Evolutionary conservation across 2,797 vertebrate genomes (phyloP).

Genomic region (Halcyon leucocephala): DNA sequence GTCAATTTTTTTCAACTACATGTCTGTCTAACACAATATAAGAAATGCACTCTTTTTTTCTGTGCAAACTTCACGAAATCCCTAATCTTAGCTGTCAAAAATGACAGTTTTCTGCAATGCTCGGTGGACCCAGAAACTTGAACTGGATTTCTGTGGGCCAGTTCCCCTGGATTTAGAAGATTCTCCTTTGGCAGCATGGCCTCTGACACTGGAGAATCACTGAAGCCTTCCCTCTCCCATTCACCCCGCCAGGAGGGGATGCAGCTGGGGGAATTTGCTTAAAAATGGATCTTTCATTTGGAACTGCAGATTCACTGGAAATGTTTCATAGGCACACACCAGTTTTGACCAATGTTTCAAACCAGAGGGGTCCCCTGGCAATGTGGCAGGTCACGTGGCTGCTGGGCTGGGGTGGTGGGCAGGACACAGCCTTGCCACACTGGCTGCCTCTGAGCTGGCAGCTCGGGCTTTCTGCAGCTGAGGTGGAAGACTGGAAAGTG

Average conservation of each 20-base stretch:
- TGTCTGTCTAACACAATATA: neutral
- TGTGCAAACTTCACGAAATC: neutral
- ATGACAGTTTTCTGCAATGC: neutral
- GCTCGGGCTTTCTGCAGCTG: neutral
- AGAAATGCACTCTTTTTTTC: neutral
- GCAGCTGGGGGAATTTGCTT: neutral
- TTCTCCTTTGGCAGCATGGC: neutral
- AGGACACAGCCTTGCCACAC: fast-evolving
- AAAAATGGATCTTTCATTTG: neutral
- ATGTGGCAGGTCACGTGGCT: neutral
- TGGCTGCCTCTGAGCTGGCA: neutral
- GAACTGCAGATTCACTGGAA: neutral
- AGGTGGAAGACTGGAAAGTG: neutral
- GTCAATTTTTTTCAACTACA: neutral
- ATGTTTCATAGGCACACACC: neutral
- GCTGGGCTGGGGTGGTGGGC: neutral
- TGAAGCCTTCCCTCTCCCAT: neutral
- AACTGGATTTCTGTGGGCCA: neutral
- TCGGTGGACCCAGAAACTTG: neutral
- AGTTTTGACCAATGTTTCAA: neutral
- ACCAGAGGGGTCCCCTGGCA: neutral
- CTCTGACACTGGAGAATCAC: neutral
- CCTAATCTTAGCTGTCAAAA: neutral
- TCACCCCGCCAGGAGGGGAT: neutral
- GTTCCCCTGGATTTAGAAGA: neutral